Base-by-base conservation (phyloP, 2,797 vertebrate species). In the Diplodus puntazzo region DNA sequence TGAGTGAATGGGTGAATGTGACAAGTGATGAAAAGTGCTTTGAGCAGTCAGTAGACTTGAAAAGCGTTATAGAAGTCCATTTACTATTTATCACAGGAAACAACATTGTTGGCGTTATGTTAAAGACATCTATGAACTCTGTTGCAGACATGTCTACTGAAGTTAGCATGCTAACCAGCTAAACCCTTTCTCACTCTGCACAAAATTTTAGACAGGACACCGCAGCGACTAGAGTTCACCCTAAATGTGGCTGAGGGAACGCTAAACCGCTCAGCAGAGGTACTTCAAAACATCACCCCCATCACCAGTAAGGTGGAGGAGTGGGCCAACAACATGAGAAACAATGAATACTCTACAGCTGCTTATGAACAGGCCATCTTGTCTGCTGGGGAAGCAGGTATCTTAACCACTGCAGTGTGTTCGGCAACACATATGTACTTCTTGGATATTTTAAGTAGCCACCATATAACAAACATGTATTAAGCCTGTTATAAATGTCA, bases 371-470 rank as follows among this genome's bases (percentile, higher is more conserved):
- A 87, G 8, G 96, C 95, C 2, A 92, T 98, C 70, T 62, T 91
- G 68, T 96, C 97, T 27, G 97, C 98, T 2, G 95, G 93, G 11
- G 96, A 97, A 82, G 95, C 98, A 95, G 98, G 98, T 99, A 96
- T 11, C 1, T 6, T 0, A 61, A 50, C 49, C 16, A n/a, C 27
- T 23, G 25, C 14, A 30, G 17, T 43, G 13, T 21, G 45, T 39
- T 61, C 8, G 0, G 4, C 46, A 58, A 16, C 43, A 55, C 7
- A 13, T 5, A 68, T 34, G 34, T 39, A 10, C 39, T 49, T 65
- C 11, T 69, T 39, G 1, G 20, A 21, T 45, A n/a, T 57, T 62
- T 54, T 52, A 27, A 61, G 16, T 3, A 45, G 25, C 4, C 48
- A 39, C 10, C 10, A 39, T 39, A 39, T 39, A 39, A 39, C 10